Percentiles rank a stretch among this genome's conserved stretches.
Evolutionary conservation across 2,888 invertebrate genomes (phyloP).

Genomic region (Chironomus riparius): DNA sequence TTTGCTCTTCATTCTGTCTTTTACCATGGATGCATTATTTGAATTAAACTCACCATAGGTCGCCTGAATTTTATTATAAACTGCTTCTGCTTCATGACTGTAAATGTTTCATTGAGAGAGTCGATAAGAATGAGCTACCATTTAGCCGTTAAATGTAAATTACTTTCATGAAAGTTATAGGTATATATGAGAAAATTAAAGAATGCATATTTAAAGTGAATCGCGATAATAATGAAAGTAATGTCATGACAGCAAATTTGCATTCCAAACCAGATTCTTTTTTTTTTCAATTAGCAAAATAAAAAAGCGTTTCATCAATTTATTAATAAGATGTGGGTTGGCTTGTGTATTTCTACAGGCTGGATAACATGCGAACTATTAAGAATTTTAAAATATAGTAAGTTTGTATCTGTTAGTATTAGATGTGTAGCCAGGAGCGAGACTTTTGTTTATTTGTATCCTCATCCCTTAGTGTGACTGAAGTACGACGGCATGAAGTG

Average conservation of each 20-base stretch:
- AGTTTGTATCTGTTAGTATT: background rate
- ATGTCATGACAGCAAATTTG: constrained; percentile 1
- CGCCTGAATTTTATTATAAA: background rate
- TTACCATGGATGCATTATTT: background rate
- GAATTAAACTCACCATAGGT: background rate
- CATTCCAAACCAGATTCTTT: constrained; percentile 7
- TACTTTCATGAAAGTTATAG: background rate
- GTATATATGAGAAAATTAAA: background rate
- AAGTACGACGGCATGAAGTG: too few species aligned
- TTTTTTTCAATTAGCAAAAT: background rate
- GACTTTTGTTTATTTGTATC: too few species aligned
- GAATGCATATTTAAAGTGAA: background rate
- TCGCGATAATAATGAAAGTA: constrained; percentile 1
- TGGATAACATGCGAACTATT: background rate
- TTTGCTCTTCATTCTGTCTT: too few species aligned
- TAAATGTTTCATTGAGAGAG: background rate
- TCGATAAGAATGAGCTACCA: background rate
- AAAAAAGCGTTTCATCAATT: background rate
- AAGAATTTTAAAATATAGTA: background rate
- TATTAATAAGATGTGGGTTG: background rate
- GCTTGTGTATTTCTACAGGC: background rate
- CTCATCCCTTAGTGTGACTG: too few species aligned
- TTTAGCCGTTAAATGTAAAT: constrained; percentile 12
- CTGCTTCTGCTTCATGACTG: background rate
- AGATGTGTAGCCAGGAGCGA: too few species aligned